Evolutionary conservation across 2,797 vertebrate genomes (phyloP).

Genomic region (Xenops minutus): DNA sequence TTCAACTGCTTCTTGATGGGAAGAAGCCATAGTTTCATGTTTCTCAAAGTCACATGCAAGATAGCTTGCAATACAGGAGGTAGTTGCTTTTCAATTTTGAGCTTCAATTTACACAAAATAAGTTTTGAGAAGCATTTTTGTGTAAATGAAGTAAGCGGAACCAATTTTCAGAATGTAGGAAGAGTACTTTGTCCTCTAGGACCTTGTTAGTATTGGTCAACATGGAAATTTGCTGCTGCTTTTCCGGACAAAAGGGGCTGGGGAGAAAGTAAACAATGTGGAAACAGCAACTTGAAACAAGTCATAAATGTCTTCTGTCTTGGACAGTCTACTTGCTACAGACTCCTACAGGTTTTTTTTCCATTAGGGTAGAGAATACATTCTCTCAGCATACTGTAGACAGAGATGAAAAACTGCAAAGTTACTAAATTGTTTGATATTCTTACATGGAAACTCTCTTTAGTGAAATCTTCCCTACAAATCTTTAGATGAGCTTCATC

Average conservation of each 20-base stretch:
- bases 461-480: not conserved
- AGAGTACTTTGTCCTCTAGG: not conserved
- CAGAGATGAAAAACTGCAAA: not conserved
- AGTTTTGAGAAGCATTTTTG: not conserved
- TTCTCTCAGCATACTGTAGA: not conserved
- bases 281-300: not conserved
- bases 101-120: not conserved
- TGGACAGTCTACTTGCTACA: not conserved
- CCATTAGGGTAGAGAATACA: not conserved
- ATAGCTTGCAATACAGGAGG: not conserved
- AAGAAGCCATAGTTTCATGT: not conserved
- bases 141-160: not conserved
- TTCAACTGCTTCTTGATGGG: not conserved
- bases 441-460: not conserved
- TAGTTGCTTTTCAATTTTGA: not conserved
- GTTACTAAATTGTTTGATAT: not conserved
- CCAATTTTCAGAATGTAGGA: not conserved
- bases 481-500: not conserved
- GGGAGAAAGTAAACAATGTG: not conserved
- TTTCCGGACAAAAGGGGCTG: slow-evolving; percentile 50
- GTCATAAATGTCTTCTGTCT: not conserved
- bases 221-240: slow-evolving; percentile 74
- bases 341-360: not conserved
- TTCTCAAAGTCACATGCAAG: not conserved
- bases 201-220: not conserved